phyloP scores from a whole-genome alignment of 2,888 invertebrate species.

The Tortrix viridana region DNA sequence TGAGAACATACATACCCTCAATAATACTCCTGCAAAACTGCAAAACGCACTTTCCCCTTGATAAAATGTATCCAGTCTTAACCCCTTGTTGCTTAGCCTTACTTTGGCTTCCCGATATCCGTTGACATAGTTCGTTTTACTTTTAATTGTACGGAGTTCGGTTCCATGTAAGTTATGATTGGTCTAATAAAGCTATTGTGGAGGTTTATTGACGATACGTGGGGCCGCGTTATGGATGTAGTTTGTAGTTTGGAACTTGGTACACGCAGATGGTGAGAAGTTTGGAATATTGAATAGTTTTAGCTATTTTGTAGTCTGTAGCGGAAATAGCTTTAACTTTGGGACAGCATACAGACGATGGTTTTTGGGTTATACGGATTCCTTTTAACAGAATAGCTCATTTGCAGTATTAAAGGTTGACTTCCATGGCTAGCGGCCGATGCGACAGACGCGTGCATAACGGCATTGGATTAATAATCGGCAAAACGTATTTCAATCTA shows the following conservation, averaged over 20 bases:
- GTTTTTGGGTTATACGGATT: too few relatives aligned
- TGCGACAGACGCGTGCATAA: too few relatives aligned
- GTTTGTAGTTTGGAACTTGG: slow-evolving; percentile 26
- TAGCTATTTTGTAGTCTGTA: too few relatives aligned
- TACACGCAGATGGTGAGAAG: background rate
- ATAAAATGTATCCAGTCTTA: background rate
- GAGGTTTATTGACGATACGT: slow-evolving; percentile 55
- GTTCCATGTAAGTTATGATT: slow-evolving; percentile 48
- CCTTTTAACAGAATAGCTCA: too few relatives aligned
- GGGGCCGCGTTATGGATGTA: slow-evolving; percentile 41
- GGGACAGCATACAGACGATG: too few relatives aligned
- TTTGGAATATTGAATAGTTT: background rate
- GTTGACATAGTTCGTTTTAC: slow-evolving; percentile 16
- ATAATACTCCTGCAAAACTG: too few relatives aligned
- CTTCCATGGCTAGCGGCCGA: too few relatives aligned
- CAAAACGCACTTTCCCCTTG: background rate
- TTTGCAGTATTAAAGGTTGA: too few relatives aligned
- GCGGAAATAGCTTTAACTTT: too few relatives aligned
- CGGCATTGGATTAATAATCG: too few relatives aligned
- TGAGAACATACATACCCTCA: too few relatives aligned
- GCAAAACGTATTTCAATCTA: too few relatives aligned
- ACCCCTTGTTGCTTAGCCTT: background rate
- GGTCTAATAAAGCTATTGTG: slow-evolving; percentile 49
- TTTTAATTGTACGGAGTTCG: slow-evolving; percentile 32
- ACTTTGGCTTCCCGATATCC: background rate